These are phyloP conservation scores for Sinocyclocheilus maitianheensis DNA, from an alignment of 2,113 vertebrate species.

Conservation along the genomic window DNA sequence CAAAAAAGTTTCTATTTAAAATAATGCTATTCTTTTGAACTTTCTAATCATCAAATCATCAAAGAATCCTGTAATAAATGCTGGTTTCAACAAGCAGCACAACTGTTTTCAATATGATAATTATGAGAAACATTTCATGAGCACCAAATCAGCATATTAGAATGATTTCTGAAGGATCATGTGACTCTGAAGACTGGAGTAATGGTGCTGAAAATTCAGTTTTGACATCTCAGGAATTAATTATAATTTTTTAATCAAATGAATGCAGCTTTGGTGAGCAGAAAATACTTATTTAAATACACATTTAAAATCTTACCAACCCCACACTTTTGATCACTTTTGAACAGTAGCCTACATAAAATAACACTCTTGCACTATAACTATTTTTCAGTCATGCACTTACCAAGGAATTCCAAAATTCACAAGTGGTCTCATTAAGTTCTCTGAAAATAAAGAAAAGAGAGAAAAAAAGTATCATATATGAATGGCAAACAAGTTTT, in stretches of 20 bases:
- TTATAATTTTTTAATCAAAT: not conserved
- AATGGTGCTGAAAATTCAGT: not conserved
- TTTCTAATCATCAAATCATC: no score
- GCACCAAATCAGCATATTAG: no score
- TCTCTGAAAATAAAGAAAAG: conserved; percentile 78
- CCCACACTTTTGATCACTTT: not conserved
- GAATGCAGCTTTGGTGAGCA: not conserved
- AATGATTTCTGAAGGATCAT: not conserved
- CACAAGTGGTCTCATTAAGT: conserved; percentile 90
- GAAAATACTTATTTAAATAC: not conserved
- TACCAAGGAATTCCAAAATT: conserved; percentile 95
- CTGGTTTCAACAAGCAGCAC: no score
- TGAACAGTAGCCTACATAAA: not conserved
- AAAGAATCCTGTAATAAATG: no score
- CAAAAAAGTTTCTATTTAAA: no score
- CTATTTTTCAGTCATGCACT: conserved; percentile 62
- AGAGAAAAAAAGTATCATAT: conserved; percentile 3
- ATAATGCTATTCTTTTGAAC: no score
- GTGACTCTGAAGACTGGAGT: not conserved
- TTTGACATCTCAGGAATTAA: not conserved
- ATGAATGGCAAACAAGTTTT: not conserved
- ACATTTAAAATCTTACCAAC: not conserved
- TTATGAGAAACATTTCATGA: no score
- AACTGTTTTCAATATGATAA: no score
- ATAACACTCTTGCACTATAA: not conserved